Conservation (phyloP, 1,140 invertebrate species). For the Mactra quadrangularis region DNA sequence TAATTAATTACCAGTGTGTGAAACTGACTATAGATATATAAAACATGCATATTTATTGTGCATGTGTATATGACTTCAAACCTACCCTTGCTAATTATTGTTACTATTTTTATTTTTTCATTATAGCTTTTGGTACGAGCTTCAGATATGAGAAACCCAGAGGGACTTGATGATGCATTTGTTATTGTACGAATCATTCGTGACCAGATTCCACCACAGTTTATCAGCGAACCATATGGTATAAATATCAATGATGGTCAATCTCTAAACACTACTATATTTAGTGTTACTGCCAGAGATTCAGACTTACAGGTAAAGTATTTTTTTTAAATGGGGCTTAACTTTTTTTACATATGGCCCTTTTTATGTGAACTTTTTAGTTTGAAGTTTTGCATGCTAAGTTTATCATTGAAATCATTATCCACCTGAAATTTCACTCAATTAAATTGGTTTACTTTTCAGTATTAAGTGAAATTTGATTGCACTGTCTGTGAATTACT, state of each 20-base stretch:
- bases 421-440: too few relatives aligned
- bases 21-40: too few relatives aligned
- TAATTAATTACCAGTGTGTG: too few relatives aligned
- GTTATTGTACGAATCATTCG: constrained; percentile 56
- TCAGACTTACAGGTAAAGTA: constrained; percentile 56
- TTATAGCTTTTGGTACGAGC: constrained; percentile 62
- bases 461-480: too few relatives aligned
- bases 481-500: too few relatives aligned
- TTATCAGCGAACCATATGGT: constrained; percentile 63
- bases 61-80: too few relatives aligned
- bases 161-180: constrained; percentile 56
- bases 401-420: too few relatives aligned
- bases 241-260: constrained; percentile 48
- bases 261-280: constrained; percentile 60
- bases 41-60: too few relatives aligned
- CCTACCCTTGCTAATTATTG: too few relatives aligned
- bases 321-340: too few relatives aligned
- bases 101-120: neutral
- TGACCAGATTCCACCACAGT: constrained; percentile 63
- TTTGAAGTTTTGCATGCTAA: too few relatives aligned
- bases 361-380: neutral
- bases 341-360: neutral
- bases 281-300: constrained; percentile 62
- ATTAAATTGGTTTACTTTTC: too few relatives aligned
- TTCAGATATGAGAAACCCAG: constrained; percentile 63